Evolutionary conservation across 2,888 invertebrate species (phyloP), one percentile per base, ranked within the genome.

Genomic region (Oconnorella tubifera): DNA sequence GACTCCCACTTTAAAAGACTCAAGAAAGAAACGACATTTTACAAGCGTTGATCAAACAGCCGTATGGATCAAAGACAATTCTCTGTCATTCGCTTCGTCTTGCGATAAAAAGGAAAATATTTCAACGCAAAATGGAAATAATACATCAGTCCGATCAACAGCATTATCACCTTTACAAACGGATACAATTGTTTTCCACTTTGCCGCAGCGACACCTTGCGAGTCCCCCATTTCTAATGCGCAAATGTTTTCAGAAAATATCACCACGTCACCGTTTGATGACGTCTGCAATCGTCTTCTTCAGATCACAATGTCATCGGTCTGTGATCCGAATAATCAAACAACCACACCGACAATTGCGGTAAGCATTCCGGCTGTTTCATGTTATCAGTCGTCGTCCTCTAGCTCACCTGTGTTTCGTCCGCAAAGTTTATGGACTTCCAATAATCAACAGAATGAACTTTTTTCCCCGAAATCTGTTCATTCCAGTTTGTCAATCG

Each of bases 121-220:
- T n/a, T n/a, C n/a, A n/a, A n/a, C n/a, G n/a, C n/a, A n/a, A n/a
- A n/a, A n/a, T n/a, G n/a, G n/a, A n/a, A n/a, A n/a, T n/a, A n/a
- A n/a, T n/a, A n/a, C n/a, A n/a, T n/a, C n/a, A n/a, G n/a, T n/a
- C n/a, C n/a, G n/a, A n/a, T n/a, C 56, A 14, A 31, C 56, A 10
- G 31, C 6, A 14, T 31, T 32, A 33, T 32, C 60, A 1, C 48
- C 60, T 1, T 33, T 50, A 29, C 60, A 28, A 23, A 49, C 60
- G 2, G 60, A 65, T 10, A 56, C 75, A 53, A 80, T 80, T 58
- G 72, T 76, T 31, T 77, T 80, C 28, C 77, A 78, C 66, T 80
- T 80, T 68, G 80, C 78, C 53, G 77, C 79, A 2, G 78, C 80
- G 0, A 74, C 76, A n/a, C 71, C 71, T 1, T 68, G 68, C 48